Evolutionary conservation across 2,797 vertebrate genomes (phyloP), one percentile per base, ranked within the genome.

Genomic region (Taenioides sp.): DNA sequence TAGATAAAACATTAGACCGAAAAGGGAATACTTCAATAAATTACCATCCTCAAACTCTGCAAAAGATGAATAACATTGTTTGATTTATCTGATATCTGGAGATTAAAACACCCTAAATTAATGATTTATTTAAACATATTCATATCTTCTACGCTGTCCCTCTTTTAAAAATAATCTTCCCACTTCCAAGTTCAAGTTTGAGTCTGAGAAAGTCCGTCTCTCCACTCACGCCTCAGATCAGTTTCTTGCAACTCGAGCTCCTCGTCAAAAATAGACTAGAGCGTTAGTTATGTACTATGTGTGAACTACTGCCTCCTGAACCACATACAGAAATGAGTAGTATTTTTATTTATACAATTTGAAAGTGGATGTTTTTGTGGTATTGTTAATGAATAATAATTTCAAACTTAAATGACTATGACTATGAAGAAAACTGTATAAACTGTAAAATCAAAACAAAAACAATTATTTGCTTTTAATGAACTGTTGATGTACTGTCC

Each of bases 241-340:
- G 72, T 88, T 93, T 91, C 87, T 76, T 86, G 92, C 75, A 93
- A 93, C 87, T 73, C 69, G 87, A 92, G 71, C 91, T 86, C 65
- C 65, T 9, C 68, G 77, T 87, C 79, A 74, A 87, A 93, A 92
- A 93, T 90, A 91, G 90, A 50, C 47, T 37, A 10, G 72, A 73
- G 73, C 57, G 64, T 25, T 59, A 4, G 28, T 20, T 61, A 34
- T 72, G 70, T 59, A 55, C 43, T 23, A 16, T 64, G 37, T 43
- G n/a, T 64, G 22, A 40, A 64, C 37, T 47, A 40, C 23, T 47
- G 62, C 62, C 14, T 25, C 14, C 59, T 23, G 23, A 43, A 23
- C 11, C 37, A 43, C 62, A 14, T 5, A 22, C 9, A n/a, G 27
- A 22, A 57, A 25, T 59, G 23, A 55, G 22, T 9, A 54, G n/a